Evolutionary conservation across 2,797 vertebrate genomes (phyloP), one percentile per base, ranked within the genome.

Genomic region (Hypotaenidia philippensis): DNA sequence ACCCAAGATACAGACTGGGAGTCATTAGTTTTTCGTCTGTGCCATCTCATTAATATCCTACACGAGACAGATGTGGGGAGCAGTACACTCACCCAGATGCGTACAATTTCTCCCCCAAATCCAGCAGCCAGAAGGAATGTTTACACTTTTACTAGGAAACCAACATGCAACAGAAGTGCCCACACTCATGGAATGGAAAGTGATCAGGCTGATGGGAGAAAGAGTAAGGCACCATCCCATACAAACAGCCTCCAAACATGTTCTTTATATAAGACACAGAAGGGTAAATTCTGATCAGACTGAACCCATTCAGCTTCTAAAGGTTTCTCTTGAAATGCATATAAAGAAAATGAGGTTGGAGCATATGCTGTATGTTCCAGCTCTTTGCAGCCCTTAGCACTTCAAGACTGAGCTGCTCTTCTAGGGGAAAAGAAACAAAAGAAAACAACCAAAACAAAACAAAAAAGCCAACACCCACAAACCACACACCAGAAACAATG

Each of bases 131-230:
- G 36, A 80, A 60, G 6, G 7, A 27, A 23, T 1, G 1, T 32
- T 88, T 19, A 38, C 5, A 36, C 1, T 65, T 83, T 32, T 53
- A 14, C 31, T 50, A 22, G 22, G 16, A 79, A 63, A 77, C 6
- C 14, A 52, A 10, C 2, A 45, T 31, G 7, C 45, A 49, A 49
- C 10, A 74, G 40, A 78, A 60, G 3, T 0, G 0, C 6, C 9
- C 3, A 23, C 2, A 2, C 6, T 49, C 26, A 34, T 1, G 3
- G 20, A 36, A 44, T 2, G 61, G 13, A 49, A 74, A 78, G 16
- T 6, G 5, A 53, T 23, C 22, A 56, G 26, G 13, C 36, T 71
- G 13, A 82, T 9, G 8, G 14, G 44, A 81, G n/a, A 31, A 70
- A 9, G 41, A 40, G 16, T 10, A 60, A 49, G 32, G 20, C 40